Evolutionary conservation across 2,797 vertebrate genomes (phyloP), one percentile per base, ranked within the genome.

Genomic region (Buphagus erythrorhynchus): DNA sequence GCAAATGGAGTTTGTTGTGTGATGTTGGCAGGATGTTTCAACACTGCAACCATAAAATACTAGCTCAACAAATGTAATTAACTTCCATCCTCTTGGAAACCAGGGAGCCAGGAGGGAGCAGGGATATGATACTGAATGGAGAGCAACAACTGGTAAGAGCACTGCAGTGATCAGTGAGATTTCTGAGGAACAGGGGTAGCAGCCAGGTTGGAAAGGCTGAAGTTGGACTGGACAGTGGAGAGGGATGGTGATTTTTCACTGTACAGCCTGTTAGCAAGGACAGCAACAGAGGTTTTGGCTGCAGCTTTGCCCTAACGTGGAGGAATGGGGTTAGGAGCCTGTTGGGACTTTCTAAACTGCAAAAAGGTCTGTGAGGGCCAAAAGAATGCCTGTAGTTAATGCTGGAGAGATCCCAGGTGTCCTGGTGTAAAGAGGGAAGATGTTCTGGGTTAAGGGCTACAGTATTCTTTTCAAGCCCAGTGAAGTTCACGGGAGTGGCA

Each of bases 161-260:
- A 11, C 48, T 86, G 46, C 16, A 9, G 52, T 2, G 1, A 3
- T 20, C 69, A 25, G 33, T 35, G 52, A 45, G 38, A 29, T 72
- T 86, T 81, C 62, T 71, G 59, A 73, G 54, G 31, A 81, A 3
- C 33, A 33, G 48, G 43, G 51, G 35, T 26, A 21, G 21, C 28
- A 57, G 36, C 28, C 2, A 6, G 13, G 9, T 0, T 89, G 66
- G 43, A 78, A 84, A n/a, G 40, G 25, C 25, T 59, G 66, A 58
- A 71, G 35, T 57, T 69, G 25, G 40, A 10, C 26, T 69, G 25
- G 40, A 9, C 24, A 25, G 26, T 18, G 61, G 29, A 45, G 8
- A 21, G 4, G 7, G 15, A 13, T 65, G 0, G 0, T 25, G 67
- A n/a, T 33, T 57, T 46, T 43, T 61, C 24, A 22, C 20, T 0